Evolutionary conservation across 1,140 invertebrate species (phyloP).

Genomic region (Euura lappo): DNA sequence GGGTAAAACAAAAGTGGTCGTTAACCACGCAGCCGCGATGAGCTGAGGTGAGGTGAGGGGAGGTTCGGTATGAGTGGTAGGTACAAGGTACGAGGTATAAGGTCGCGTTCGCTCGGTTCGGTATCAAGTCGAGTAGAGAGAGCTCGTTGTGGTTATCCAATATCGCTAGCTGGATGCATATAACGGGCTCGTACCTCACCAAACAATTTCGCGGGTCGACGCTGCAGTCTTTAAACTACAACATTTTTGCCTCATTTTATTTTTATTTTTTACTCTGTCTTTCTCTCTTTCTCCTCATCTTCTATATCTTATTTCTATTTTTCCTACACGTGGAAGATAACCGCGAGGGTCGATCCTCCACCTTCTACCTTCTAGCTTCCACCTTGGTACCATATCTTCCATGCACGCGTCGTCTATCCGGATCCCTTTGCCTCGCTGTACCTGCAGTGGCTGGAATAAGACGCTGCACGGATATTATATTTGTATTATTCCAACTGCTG

Average conservation of each 20-base stretch:
- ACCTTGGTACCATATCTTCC: too few species aligned
- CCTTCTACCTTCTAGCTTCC: too few species aligned
- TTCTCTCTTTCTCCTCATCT: neutral
- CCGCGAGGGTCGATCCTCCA: too few species aligned
- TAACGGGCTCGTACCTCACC: neutral
- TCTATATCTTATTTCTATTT: too few species aligned
- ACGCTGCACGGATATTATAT: constrained; percentile 31
- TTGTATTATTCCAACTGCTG: too few species aligned
- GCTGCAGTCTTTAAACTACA: constrained; percentile 3
- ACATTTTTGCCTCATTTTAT: neutral
- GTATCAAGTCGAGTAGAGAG: neutral
- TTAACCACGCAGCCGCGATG: too few species aligned
- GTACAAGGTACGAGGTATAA: too few species aligned
- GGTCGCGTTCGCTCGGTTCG: neutral
- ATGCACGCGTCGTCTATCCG: too few species aligned
- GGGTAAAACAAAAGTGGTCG: too few species aligned
- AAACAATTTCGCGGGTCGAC: constrained; percentile 3
- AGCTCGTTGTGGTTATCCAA: constrained; percentile 3
- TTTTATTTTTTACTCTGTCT: neutral
- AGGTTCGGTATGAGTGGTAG: too few species aligned
- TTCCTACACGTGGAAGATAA: too few species aligned
- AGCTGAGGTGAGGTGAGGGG: too few species aligned
- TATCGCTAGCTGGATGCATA: neutral
- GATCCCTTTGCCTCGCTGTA: neutral
- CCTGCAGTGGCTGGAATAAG: constrained; percentile 44